Evolutionary conservation across 2,888 invertebrate species (phyloP), one percentile per base, ranked within the genome.

Genomic region (Agrochola litura): DNA sequence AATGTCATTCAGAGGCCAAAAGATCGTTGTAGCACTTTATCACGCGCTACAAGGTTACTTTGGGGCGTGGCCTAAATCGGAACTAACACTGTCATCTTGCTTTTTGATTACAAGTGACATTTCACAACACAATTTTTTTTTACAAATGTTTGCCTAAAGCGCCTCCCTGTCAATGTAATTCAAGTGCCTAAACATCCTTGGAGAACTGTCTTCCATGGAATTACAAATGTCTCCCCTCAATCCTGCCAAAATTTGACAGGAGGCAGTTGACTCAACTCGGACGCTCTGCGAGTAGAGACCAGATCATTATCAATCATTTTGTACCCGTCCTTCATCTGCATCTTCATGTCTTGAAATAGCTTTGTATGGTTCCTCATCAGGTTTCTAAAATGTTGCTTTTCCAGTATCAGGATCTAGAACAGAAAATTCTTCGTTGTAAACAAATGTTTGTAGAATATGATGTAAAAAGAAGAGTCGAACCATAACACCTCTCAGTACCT

Each of bases 261-360:
- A 14, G 63, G 37, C 22, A 43, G 52, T 22, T 73, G 16, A 61
- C 37, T 65, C 9, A 70, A 16, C 14, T 77, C 65, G 3, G 83
- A 61, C 9, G 49, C 0, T 9, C 10, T 65, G 14, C 41, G 37
- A 1, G 56, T 10, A 16, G 65, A 14, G 16, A 65, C 58, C n/a
- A 90, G 89, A n/a, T 85, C 16, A 9, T n/a, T 37, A 37, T 37
- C 10, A 14, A 10, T n/a, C 0, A 0, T 37, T 16, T 25, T 37
- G 25, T 66, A 83, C 25, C 14, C 52, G 8, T 61, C 6, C 60
- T 69, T 83, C 56, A 81, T 58, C n/a, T n/a, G 49, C 37, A 14
- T 66, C 49, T 81, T 81, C 65, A 81, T 67, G 0, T 73, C 56
- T 12, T 10, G 43, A 61, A 89, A 88, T 52, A 61, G 9, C 30